Evolutionary conservation across 2,888 invertebrate genomes (phyloP).

Genomic region (Lathronympha strigana): DNA sequence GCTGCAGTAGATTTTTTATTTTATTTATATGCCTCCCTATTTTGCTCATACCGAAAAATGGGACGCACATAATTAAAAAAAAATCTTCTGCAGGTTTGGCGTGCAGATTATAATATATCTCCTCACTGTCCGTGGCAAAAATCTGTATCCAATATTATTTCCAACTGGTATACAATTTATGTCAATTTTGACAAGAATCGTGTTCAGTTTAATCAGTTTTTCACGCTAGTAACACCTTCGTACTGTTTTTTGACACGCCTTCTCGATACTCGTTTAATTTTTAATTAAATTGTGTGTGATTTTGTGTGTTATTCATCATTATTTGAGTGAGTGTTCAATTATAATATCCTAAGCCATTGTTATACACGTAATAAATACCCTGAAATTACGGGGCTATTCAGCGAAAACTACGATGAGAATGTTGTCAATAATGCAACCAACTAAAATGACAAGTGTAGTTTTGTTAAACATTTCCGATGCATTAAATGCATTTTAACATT

Average conservation of each 20-base stretch:
- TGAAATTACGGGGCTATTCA: conserved; percentile 8
- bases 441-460: conserved; percentile 38
- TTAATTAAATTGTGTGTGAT: conserved; percentile 37
- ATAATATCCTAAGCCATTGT: neutral
- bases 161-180: no score
- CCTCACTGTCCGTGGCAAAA: no score
- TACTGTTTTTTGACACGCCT: conserved; percentile 55
- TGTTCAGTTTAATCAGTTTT: neutral
- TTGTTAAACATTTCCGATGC: conserved; percentile 20
- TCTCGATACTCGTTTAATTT: conserved; percentile 33
- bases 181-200: no score
- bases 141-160: no score
- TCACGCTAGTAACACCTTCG: conserved; percentile 43
- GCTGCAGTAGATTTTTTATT: no score
- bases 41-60: no score
- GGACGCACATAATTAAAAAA: no score
- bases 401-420: conserved; percentile 48
- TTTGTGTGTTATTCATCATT: conserved; percentile 34
- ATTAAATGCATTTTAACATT: conserved; percentile 39
- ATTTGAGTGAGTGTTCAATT: conserved; percentile 33
- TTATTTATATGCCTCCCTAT: no score
- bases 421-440: conserved; percentile 50
- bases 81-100: no score
- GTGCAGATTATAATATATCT: no score
- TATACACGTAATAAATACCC: neutral